Evolutionary conservation across 1,140 invertebrate genomes (phyloP), one percentile per base, ranked within the genome.

Genomic region (Aplysia californica): DNA sequence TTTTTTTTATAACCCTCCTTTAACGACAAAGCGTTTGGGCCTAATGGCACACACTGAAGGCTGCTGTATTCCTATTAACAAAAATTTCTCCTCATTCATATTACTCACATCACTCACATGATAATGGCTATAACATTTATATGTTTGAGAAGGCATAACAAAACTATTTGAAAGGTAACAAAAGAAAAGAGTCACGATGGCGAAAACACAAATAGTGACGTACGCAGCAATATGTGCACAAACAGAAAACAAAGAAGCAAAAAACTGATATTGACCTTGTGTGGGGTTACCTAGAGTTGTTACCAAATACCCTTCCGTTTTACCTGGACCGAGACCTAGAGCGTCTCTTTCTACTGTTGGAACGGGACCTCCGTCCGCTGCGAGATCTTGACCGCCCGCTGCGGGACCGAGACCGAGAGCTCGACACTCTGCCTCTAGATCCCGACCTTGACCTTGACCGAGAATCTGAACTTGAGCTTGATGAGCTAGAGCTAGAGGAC

Each of bases 241-340:
- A 75, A 68, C 33, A 61, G 55, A 70, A 69, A 75, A 73, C 35
- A 41, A 70, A 36, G 15, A 71, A 66, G 39, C 41, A 44, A 33
- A 69, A 56, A 73, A 67, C n/a, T 80, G 77, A 77, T 79, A 76
- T 76, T 80, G 81, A 84, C 80, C 81, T 82, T 78, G 78, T 79
- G 74, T 73, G 80, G 80, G n/a, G 71, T 79, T 79, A 77, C 79
- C 77, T 80, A 80, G 79, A 81, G 78, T 78, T 82, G 77, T 82
- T 79, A 81, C 83, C 80, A 69, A 39, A 33, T 65, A 75, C 73
- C 78, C 44, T 50, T n/a, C 50, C 41, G 39, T 68, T 82, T 85
- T 85, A 85, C 83, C 83, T 85, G 74, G 84, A 85, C 84, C 84
- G 82, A 73, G 83, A 84, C 84, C 84, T 84, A 73, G 83, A 84